Evolutionary conservation across 2,113 vertebrate species (phyloP).

Genomic region (Octodon degus): DNA sequence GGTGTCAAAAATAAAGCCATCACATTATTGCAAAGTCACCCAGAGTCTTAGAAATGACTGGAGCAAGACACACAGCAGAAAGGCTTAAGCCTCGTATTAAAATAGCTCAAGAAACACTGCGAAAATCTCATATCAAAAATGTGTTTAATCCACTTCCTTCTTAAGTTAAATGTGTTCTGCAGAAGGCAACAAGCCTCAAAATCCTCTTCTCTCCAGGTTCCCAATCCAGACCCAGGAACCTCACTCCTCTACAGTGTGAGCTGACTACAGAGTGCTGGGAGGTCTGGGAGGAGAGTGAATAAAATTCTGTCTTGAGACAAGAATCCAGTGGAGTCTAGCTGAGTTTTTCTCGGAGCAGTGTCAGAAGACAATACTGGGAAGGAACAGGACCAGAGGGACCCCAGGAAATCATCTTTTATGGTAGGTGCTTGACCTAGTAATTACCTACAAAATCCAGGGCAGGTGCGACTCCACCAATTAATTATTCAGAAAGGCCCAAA

Average conservation of each 20-base stretch:
- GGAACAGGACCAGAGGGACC: not conserved
- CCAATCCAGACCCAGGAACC: not conserved
- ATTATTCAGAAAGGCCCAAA: constrained; percentile 54
- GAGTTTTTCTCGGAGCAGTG: not conserved
- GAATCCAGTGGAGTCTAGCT: not conserved
- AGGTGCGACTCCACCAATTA: not conserved
- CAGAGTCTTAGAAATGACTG: constrained; percentile 40
- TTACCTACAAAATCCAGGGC: constrained; percentile 54
- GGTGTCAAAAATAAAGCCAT: not conserved
- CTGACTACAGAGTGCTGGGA: not conserved
- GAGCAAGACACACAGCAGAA: not conserved
- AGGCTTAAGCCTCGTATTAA: constrained; percentile 42
- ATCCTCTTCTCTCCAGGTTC: constrained; percentile 20
- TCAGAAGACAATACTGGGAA: not conserved
- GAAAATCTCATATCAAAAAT: constrained; percentile 65
- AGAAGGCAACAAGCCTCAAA: constrained; percentile 4
- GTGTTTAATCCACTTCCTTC: constrained; percentile 60
- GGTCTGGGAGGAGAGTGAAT: fast-evolving
- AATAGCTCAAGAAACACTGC: constrained; percentile 47
- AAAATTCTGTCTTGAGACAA: not conserved
- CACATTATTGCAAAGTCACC: not conserved
- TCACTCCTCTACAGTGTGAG: not conserved
- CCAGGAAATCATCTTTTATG: not conserved
- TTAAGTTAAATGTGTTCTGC: constrained; percentile 40
- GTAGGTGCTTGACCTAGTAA: constrained; percentile 62